Evolutionary conservation across 2,888 invertebrate species (phyloP), one percentile per base, ranked within the genome.

Genomic region (Fabriciana adippe): DNA sequence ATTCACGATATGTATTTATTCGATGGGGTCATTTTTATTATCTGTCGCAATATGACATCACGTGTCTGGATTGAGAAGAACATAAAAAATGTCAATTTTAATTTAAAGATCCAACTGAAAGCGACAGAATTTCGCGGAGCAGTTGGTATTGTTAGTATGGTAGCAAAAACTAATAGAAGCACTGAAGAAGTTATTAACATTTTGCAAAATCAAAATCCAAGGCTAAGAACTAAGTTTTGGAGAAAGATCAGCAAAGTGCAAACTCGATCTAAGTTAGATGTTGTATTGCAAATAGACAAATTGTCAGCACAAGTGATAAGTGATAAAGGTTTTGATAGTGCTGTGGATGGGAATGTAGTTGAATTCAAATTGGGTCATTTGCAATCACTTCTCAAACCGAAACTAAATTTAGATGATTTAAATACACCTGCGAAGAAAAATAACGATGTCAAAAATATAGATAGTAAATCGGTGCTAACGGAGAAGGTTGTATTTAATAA

Each of bases 71-170:
- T 90, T 2, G 88, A 89, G 66, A 69, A 79, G 0, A 74, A 77
- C 1, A 73, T 91, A 6, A 45, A 69, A 1, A 53, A 68, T 4
- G 78, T 89, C 0, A 88, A 86, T 67, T 61, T 73, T 0, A 84
- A 74, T 61, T 63, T 90, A 35, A 74, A 82, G 48, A 74, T 80
- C 0, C 79, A 79, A 69, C 76, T 92, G 2, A 90, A 88, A 73
- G 79, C 85, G 0, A 91, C 90, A 0, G 91, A 92, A 68, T 91
- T 88, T 67, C 81, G 92, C n/a, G 92, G 92, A 0, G 89, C 90
- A 0, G 92, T 92, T 0, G 92, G 92, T 0, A 91, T 91, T 13
- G 78, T 92, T 14, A 92, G 85, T 63, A 88, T 92, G 87, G 70
- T 79, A 4, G 79, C 87, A 0, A 85, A 84, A 69, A 85, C 87